Base-by-base conservation (phyloP, 2,888 invertebrate species). In the Tetrapedia diversipes region DNA sequence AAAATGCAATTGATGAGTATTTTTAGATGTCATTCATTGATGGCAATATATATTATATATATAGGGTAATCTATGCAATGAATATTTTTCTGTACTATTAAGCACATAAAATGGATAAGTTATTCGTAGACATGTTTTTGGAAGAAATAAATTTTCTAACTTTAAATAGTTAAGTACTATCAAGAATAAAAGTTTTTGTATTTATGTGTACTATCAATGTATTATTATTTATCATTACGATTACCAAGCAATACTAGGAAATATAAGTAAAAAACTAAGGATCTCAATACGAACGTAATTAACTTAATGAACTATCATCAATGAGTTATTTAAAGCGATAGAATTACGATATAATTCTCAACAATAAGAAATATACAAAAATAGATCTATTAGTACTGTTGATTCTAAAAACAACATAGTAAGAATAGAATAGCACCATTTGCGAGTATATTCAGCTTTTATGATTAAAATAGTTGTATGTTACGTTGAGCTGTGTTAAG, bases 1-100 rank as follows among this genome's bases (percentile, higher is more conserved):
- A 41, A 60, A 65, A 51, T 72, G 22, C 11, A 66, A 70, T 32
- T 34, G 54, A 57, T 24, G 22, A 77, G 3, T 59, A 71, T 2
- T 70, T 57, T 37, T 66, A 57, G 22, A 77, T 68, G 16, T 39
- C 60, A 37, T 54, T 54, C 43, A 29, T 61, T 57, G 29, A 39
- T 54, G 41, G 22, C 49, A 45, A 45, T 65, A 8, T 41, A 34
- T 51, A 69, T 76, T 39, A 45, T 65, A 8, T 41, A 34, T 51
- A 69, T 76, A 76, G 77, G 77, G 69, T 69, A 77, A 77, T 77
- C 77, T 77, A 77, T 65, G 76, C 19, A 57, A 45, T 43, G 39
- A 39, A 41, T 27, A 37, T 10, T 29, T 29, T 41, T 34, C 14
- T 61, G 37, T 27, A 61, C 16, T 61, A 57, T 24, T 56, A 43